A percentile compares a stretch with the other conserved stretches of the same genome.
Evolutionary conservation across 1,140 invertebrate genomes (phyloP).

Genomic region (Solen grandis): DNA sequence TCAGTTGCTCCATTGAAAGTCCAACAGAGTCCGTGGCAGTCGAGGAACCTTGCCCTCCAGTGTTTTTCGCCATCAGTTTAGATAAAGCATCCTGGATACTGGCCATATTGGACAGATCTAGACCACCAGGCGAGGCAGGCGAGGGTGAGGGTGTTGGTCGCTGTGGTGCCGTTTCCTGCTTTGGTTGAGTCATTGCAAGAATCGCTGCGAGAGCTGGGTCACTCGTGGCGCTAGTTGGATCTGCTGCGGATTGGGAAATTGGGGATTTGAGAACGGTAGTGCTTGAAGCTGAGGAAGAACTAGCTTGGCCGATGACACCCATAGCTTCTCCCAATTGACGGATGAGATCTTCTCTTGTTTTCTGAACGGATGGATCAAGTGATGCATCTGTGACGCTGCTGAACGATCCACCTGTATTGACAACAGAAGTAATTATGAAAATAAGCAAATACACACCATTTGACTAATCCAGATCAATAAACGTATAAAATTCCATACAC

Average conservation of each 20-base stretch:
- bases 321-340: slow-evolving; percentile 43
- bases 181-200: background rate
- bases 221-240: background rate
- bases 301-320: slow-evolving; percentile 26
- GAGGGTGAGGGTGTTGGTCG: too few species aligned
- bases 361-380: slow-evolving; percentile 42
- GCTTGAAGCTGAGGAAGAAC: background rate
- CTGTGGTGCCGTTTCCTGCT: too few species aligned
- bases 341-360: slow-evolving; percentile 43
- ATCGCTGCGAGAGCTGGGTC: background rate
- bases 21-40: background rate
- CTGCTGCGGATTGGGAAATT: background rate
- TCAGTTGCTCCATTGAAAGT: background rate
- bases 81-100: background rate
- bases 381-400: slow-evolving; percentile 27
- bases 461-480: too few species aligned
- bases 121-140: too few species aligned
- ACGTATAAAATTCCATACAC: too few species aligned
- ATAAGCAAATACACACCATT: too few species aligned
- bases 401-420: background rate
- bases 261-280: background rate
- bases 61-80: background rate
- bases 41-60: background rate
- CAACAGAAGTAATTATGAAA: too few species aligned
- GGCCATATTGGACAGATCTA: too few species aligned